Evolutionary conservation across 2,797 vertebrate genomes (phyloP).

Genomic region (Urosaurus nigricauda): DNA sequence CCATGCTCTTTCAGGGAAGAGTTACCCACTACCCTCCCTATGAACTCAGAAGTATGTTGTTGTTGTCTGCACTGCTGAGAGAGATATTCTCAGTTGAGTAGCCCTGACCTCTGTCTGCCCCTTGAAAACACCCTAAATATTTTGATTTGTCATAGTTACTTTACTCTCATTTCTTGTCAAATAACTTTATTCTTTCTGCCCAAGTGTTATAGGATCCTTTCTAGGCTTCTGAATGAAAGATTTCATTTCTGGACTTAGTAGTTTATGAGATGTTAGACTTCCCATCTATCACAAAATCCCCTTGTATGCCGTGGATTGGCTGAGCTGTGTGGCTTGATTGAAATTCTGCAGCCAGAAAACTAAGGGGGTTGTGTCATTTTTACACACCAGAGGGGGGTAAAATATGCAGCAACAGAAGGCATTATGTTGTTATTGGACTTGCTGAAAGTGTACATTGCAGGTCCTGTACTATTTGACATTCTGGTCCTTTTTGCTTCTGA

Average conservation of each 20-base stretch:
- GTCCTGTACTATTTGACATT: background rate
- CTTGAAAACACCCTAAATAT: constrained; percentile 15
- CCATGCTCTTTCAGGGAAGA: background rate
- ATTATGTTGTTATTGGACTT: background rate
- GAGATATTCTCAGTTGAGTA: background rate
- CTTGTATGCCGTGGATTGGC: constrained; percentile 23
- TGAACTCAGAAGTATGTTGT: constrained; percentile 1
- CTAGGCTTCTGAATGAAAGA: constrained; percentile 23
- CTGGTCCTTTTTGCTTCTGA: constrained; percentile 4
- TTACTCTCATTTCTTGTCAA: too few species aligned
- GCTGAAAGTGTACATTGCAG: constrained; percentile 20
- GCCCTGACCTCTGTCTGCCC: background rate
- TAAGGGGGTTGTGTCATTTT: background rate
- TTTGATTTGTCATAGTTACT: constrained; percentile 29
- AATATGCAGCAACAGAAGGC: constrained; percentile 28
- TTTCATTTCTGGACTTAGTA: constrained; percentile 27
- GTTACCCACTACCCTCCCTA: background rate
- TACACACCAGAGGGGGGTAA: background rate
- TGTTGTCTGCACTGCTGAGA: background rate
- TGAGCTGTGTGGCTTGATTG: constrained; percentile 13
- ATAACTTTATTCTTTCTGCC: constrained; percentile 13
- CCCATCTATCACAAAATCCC: constrained; percentile 24
- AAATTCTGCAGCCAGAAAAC: constrained; percentile 30
- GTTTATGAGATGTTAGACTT: constrained; percentile 25
- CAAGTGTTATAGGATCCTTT: background rate